Base-by-base conservation (phyloP, 2,888 invertebrate species). In the Pteria penguin region DNA sequence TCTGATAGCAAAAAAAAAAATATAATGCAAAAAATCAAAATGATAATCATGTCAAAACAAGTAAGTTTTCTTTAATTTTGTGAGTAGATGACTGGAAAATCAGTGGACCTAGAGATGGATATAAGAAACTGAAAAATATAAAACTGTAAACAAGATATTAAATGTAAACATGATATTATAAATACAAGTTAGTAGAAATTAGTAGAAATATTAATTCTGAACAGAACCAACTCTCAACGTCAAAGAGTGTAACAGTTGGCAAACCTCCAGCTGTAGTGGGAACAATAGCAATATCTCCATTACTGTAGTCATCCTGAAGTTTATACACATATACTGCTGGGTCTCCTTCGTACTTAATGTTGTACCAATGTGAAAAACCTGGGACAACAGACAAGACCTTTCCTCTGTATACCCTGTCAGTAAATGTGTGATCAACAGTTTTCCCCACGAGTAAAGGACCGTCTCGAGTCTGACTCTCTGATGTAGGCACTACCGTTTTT, bases 351-450 rank as follows among this genome's bases (percentile, higher is more conserved):
- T 72, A 72, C 29, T 57, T 29, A 8, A 65, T 1, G 31, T 72
- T 72, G 22, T 65, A 65, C 65, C 45, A 72, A n/a, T 72, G 29
- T 36, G 57, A 24, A 65, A 57, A 72, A 31, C 72, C 72, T 31
- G 72, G 72, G 31, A 65, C 72, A 55, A 72, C 57, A 3, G 57
- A 65, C 32, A 63, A 62, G 22, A 65, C 65, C 36, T 66, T 29
- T 57, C 72, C 72, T 31, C 31, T 63, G 29, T 71, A 72, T 29
- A 27, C 24, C 18, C 36, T 27, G 57, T 55, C 60, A 36, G 54
- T 33, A 29, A 31, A 63, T 52, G 54, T 45, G 18, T 33, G n/a
- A 29, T 72, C 60, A 24, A 58, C 29, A n/a, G 27, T 65, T 65
- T 65, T 72, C 18, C 36, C 27, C 52, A 36, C 65, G 32, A 66